Evolutionary conservation across 2,113 vertebrate genomes (phyloP), one percentile per base, ranked within the genome.

Genomic region (Tringa solitaria): DNA sequence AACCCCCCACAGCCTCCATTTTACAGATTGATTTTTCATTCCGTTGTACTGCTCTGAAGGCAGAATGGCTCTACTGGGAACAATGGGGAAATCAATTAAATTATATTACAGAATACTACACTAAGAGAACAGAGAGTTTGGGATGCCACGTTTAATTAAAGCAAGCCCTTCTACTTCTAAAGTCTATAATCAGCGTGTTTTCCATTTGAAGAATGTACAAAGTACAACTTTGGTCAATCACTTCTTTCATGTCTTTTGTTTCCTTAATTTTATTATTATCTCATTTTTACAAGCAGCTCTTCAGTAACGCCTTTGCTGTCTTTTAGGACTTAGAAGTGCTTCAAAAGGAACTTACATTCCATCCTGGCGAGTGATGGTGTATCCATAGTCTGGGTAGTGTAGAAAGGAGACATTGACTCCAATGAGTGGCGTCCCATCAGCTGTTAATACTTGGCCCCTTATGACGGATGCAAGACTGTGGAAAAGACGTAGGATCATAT

Each of bases 391-490:
- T 2, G 98, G 98, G 94, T 99, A 99, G 97, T 99, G 99, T 74
- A 98, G 98, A 92, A 99, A 99, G 11, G 99, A 99, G 92, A 99
- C 99, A n/a, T 99, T 99, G 80, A 99, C 99, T 96, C 99, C 99
- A 82, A 99, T 99, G 93, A 99, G 99, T 6, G 99, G 99, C 0
- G 99, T 99, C 90, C 99, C 99, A 37, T 99, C 99, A 53, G 98
- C 99, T 16, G 99, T 99, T 80, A 99, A 98, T 69, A 99, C 99
- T 95, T 99, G 99, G 96, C 99, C 99, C 93, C 99, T 98, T 98
- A 99, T 98, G 96, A 99, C 99, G 5, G 99, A 99, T 57, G 98
- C 99, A 96, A 99, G 98, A 97, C 99, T 99, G 96, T 78, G 88
- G 87, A 98, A 98, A 97, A 96, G 97, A 88, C 95, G 97, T 92